Evolutionary conservation across 2,113 vertebrate species (phyloP).

Genomic region (Carettochelys insculpta): DNA sequence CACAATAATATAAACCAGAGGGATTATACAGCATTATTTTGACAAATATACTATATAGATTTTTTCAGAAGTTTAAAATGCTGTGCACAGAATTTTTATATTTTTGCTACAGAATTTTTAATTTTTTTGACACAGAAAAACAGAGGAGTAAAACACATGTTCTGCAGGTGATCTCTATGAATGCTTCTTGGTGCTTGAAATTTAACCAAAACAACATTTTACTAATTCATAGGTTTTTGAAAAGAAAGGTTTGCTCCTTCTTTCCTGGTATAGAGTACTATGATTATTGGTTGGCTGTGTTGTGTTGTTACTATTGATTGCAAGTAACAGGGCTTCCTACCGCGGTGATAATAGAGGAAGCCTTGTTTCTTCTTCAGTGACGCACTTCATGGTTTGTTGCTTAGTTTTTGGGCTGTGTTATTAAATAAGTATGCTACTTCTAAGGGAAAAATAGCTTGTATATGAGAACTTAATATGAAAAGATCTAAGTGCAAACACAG

Average conservation of each 20-base stretch:
- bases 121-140: no score
- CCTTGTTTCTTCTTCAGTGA: not conserved
- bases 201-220: not conserved
- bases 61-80: no score
- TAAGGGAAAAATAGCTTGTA: not conserved
- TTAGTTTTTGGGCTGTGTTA: not conserved
- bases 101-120: no score
- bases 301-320: not conserved
- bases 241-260: not conserved
- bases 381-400: fast-evolving
- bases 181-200: not conserved
- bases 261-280: not conserved
- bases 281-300: not conserved
- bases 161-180: not conserved
- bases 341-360: not conserved
- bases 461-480: not conserved
- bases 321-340: not conserved
- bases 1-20: no score
- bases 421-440: not conserved
- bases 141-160: no score
- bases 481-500: not conserved
- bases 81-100: no score
- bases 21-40: no score
- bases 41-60: no score
- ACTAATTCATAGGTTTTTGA: not conserved